These are phyloP conservation scores for Lichenostomus cassidix DNA, from an alignment of 2,113 vertebrate species.

Conservation along the genomic window DNA sequence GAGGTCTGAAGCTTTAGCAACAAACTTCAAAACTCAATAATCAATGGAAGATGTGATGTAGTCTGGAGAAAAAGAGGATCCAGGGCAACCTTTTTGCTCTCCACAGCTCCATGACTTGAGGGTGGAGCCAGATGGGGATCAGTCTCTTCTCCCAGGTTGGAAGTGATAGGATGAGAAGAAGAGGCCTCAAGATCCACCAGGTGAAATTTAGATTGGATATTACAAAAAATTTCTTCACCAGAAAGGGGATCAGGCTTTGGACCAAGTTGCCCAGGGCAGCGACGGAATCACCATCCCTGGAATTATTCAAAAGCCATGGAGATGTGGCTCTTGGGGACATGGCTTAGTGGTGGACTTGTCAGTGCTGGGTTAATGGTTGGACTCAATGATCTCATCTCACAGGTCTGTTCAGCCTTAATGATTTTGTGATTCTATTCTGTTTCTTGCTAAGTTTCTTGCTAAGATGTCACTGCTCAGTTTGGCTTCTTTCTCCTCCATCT, in stretches of 20 bases:
- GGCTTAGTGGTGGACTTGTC: neutral
- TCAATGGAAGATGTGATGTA: fast-evolving
- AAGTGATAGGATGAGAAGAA: neutral
- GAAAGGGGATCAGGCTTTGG: neutral
- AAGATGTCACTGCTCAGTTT: neutral
- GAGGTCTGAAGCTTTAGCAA: neutral
- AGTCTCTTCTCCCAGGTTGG: neutral
- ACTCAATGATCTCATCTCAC: neutral
- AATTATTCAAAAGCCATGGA: neutral
- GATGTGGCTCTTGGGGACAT: neutral
- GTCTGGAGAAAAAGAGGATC: neutral
- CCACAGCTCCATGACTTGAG: neutral
- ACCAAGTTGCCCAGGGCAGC: neutral
- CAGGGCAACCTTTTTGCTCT: neutral
- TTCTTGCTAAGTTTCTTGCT: neutral
- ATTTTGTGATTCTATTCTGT: neutral
- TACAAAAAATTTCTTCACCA: neutral
- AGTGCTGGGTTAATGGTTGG: neutral
- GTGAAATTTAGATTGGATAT: neutral
- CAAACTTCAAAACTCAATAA: neutral
- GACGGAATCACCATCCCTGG: neutral
- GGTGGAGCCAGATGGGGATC: fast-evolving
- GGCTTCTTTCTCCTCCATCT: neutral
- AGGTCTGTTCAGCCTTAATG: neutral
- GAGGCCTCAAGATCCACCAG: neutral